Base-by-base conservation (phyloP, 2,113 vertebrate genomes). In the Heterotis niloticus region DNA sequence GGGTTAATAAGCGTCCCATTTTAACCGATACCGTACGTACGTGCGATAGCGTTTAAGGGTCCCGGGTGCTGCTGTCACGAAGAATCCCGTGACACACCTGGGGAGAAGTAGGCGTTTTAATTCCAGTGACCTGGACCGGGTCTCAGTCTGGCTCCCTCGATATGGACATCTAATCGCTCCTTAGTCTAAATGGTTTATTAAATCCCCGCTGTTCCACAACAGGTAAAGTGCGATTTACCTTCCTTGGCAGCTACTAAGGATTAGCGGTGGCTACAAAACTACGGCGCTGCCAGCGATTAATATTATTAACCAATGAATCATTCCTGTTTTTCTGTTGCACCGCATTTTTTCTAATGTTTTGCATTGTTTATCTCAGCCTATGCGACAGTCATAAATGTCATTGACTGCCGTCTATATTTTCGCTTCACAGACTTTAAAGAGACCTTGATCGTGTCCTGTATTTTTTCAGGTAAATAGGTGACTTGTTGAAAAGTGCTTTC, bases 191-290 rank as follows among this genome's bases (percentile, higher is more conserved):
- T 74, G 24, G 72, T 56, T 59, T 74, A 12, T 62, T 62, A 17
- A 62, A 5, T 26, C 28, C 67, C 28, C 28, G 3, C 26, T 18
- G 10, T 24, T 24, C 71, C 54, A 24, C 71, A 14, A 5, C 44
- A 73, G 23, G 0, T 4, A 24, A 74, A 10, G 51, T 59, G 26
- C 26, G 13, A 7, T 59, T 26, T 5, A n/a, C 24, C 57, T 74
- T 74, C 54, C 54, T 74, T 74, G 24, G 51, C 56, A n/a, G 54
- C 56, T 74, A 18, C 54, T 28, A 74, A 56, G 24, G n/a, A 57
- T 28, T 26, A 59, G 14, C 24, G 0, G 24, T 59, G 18, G 24
- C 1, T 74, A 28, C 12, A 74, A 57, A 74, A 74, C 52, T 14
- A n/a, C 26, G 26, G 57, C 2, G 24, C 10, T 11, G 54, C n/a